Evolutionary conservation across 2,888 invertebrate genomes (phyloP).

Genomic region (Drosophila austrosaltans): DNA sequence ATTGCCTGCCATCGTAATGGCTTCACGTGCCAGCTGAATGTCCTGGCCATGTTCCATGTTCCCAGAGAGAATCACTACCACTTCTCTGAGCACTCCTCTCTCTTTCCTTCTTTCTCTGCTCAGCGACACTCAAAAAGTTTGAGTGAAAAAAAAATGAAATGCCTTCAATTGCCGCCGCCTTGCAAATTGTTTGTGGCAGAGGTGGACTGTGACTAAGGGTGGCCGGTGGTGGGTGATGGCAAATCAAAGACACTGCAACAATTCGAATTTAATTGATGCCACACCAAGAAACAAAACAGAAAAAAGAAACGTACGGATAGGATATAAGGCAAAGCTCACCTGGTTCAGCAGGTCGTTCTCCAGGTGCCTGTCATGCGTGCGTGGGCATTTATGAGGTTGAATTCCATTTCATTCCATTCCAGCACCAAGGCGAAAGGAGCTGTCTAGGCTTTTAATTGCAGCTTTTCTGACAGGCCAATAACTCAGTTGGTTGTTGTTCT

Average conservation of each 20-base stretch:
- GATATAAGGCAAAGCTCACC: slow-evolving; percentile 25
- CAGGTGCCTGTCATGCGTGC: slow-evolving; percentile 34
- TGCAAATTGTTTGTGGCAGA: slow-evolving; percentile 13
- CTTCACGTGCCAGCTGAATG: slow-evolving; percentile 65
- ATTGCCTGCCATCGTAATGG: slow-evolving; percentile 76
- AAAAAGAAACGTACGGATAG: slow-evolving; percentile 26
- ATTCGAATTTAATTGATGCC: slow-evolving; percentile 73
- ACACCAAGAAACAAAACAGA: slow-evolving; percentile 54
- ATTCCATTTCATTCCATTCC: slow-evolving; percentile 6
- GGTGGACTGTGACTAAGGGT: no score
- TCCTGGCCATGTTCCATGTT: slow-evolving; percentile 15
- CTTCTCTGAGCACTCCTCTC: slow-evolving; percentile 12
- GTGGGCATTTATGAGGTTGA: slow-evolving; percentile 44
- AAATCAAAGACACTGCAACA: slow-evolving; percentile 70
- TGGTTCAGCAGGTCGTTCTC: slow-evolving; percentile 12
- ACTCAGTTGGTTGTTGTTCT: slow-evolving; percentile 48
- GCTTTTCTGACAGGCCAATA: slow-evolving; percentile 63
- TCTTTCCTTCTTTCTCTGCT: slow-evolving; percentile 25
- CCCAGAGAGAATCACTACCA: slow-evolving; percentile 8
- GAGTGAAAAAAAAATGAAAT: slow-evolving; percentile 8
- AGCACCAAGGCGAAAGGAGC: slow-evolving; percentile 39
- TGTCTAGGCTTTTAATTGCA: slow-evolving; percentile 60
- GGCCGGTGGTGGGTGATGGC: slow-evolving; percentile 8
- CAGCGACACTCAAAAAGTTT: slow-evolving; percentile 10
- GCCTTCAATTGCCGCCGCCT: slow-evolving; percentile 16